phyloP scores from a whole-genome alignment of 1,140 invertebrate species.

The Aphelinus atriplicis region DNA sequence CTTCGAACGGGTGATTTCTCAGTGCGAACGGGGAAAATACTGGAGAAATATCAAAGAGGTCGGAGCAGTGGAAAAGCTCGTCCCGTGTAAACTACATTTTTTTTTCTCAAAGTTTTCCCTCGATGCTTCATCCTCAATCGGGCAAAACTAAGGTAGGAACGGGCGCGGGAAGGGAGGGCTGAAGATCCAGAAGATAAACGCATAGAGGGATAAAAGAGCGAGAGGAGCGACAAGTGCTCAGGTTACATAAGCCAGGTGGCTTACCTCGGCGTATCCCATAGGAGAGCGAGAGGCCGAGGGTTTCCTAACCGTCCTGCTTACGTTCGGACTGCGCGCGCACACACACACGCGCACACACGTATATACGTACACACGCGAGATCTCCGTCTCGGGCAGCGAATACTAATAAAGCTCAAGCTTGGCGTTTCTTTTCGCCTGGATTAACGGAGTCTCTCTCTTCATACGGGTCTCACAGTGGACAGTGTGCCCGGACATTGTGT shows the following conservation, averaged over 20 bases:
- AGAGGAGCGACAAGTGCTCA: slow-evolving; percentile 13
- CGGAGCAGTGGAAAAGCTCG: too few species aligned
- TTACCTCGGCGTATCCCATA: slow-evolving; percentile 2
- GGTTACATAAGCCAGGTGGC: slow-evolving; percentile 20
- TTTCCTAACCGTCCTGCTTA: neutral
- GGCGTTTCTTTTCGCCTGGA: slow-evolving; percentile 2
- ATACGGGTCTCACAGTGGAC: too few species aligned
- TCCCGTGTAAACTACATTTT: too few species aligned
- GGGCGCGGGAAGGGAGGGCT: neutral
- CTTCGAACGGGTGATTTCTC: slow-evolving; percentile 1
- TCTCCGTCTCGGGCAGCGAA: neutral
- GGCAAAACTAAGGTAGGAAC: neutral
- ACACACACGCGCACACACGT: neutral
- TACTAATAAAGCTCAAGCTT: slow-evolving; percentile 17
- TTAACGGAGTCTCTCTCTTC: neutral
- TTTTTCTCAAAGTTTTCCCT: too few species aligned
- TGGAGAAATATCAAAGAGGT: too few species aligned
- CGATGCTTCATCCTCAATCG: too few species aligned
- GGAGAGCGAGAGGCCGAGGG: neutral
- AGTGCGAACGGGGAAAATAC: too few species aligned
- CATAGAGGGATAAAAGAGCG: neutral
- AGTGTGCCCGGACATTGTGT: too few species aligned
- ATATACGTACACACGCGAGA: neutral
- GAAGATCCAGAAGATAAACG: slow-evolving; percentile 14
- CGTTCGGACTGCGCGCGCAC: neutral